phyloP scores from a whole-genome alignment of 2,113 vertebrate genomes.

The Menura novaehollandiae region DNA sequence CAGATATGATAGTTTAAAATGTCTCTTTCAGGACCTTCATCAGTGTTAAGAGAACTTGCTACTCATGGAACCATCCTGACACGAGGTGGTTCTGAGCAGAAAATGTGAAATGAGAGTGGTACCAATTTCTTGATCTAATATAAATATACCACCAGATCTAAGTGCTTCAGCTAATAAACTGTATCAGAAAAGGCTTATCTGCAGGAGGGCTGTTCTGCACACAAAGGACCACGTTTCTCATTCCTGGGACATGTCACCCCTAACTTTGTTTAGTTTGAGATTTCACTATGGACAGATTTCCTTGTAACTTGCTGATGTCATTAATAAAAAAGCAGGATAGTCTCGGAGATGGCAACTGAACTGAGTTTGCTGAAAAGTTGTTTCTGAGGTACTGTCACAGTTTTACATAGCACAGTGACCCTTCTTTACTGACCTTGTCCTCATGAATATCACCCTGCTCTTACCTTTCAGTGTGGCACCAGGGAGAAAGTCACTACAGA shows the following conservation, averaged over 20 bases:
- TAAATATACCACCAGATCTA: neutral
- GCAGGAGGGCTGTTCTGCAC: neutral
- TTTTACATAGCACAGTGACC: neutral
- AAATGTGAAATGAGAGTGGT: neutral
- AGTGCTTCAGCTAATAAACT: neutral
- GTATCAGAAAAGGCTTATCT: neutral
- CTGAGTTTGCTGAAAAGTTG: rapidly evolving
- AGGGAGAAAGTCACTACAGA: neutral
- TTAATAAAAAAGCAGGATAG: neutral
- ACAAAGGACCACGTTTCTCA: neutral
- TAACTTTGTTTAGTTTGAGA: neutral
- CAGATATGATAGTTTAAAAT: neutral
- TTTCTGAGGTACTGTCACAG: neutral
- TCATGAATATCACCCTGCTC: neutral
- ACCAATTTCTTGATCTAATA: neutral
- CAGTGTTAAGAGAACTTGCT: neutral
- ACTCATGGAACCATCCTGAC: neutral
- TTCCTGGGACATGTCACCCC: neutral
- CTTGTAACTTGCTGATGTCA: neutral
- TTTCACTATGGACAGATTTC: neutral
- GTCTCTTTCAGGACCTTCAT: neutral
- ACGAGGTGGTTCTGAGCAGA: neutral
- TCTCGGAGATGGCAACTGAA: neutral
- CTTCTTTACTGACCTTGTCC: neutral
- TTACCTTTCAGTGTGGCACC: neutral